Evolutionary conservation across 2,797 vertebrate species (phyloP), one percentile per base, ranked within the genome.

Genomic region (Gymnodraco acuticeps): DNA sequence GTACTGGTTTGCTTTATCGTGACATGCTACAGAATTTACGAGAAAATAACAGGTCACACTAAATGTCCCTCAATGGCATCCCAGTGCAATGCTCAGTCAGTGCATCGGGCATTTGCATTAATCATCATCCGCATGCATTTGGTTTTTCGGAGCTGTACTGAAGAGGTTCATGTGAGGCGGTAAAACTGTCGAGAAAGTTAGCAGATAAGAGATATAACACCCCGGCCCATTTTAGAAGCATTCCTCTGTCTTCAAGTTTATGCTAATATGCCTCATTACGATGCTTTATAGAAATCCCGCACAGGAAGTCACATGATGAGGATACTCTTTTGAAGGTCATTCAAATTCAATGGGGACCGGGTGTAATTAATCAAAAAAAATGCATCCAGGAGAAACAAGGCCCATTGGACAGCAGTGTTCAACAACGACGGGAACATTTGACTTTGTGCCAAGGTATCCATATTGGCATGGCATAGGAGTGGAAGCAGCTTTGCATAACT

Each of bases 361-460:
- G 70, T 74, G 88, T 88, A 89, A 93, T 92, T 93, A 88, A 92
- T 92, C 87, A 92, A 86, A 88, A 88, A 75, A 89, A 88, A 91
- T 88, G 71, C 72, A 83, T 88, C 83, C 77, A 55, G 66, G 55
- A 74, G 62, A 81, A 82, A 81, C 73, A 81, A 73, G 54, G 70
- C 54, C 70, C 60, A 75, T 77, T 80, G 81, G 79, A 86, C 75
- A 64, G 69, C 43, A 2, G 73, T 60, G 78, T 86, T 77, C 33
- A 74, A 79, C 78, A 79, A 63, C 17, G 68, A 71, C 51, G 43
- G 75, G 61, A 76, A 77, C 61, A 54, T 84, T 81, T 87, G 81
- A 85, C 58, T 14, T 7, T 1, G 52, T 54, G 87, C 85, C 88
- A 90, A 20, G 5, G 14, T 64, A 54, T 80, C 74, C 72, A 66